Conservation (phyloP, 2,113 vertebrate genomes). For the Daubentonia madagascariensis region DNA sequence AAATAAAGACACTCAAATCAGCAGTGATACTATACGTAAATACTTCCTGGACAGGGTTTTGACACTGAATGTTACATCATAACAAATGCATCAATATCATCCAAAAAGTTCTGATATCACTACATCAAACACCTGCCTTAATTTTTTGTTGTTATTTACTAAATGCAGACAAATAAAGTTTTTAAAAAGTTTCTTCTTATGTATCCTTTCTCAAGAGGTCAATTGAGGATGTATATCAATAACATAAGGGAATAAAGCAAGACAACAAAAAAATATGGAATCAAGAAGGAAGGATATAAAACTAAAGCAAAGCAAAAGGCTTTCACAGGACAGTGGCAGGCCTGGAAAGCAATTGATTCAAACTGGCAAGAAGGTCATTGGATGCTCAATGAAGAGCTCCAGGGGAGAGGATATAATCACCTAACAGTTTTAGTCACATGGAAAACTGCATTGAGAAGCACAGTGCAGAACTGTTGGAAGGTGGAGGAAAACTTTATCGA, state of each 20-base stretch:
- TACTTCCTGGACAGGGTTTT: not conserved
- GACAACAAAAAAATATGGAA: not conserved
- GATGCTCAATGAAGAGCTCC: accelerated
- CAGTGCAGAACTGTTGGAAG: not conserved
- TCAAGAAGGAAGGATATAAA: not conserved
- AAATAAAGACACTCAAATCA: not conserved
- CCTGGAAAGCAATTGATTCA: not conserved
- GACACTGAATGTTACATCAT: not conserved
- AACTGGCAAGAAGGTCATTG: not conserved
- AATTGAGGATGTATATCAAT: accelerated
- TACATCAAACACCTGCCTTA: not conserved
- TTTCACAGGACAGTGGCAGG: not conserved
- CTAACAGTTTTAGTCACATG: not conserved
- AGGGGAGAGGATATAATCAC: accelerated
- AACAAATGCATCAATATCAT: not conserved
- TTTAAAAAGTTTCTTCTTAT: not conserved
- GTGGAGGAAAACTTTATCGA: too few species aligned
- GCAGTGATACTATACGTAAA: not conserved
- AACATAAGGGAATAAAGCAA: not conserved
- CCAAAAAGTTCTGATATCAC: not conserved
- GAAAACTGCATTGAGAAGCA: not conserved
- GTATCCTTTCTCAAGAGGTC: not conserved
- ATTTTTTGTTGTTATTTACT: not conserved
- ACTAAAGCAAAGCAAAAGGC: not conserved
- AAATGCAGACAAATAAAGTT: not conserved